A percentile compares a stretch with the other conserved stretches of the same genome.
Evolutionary conservation across 2,888 invertebrate genomes (phyloP).

Genomic region (Lasius platythorax): DNA sequence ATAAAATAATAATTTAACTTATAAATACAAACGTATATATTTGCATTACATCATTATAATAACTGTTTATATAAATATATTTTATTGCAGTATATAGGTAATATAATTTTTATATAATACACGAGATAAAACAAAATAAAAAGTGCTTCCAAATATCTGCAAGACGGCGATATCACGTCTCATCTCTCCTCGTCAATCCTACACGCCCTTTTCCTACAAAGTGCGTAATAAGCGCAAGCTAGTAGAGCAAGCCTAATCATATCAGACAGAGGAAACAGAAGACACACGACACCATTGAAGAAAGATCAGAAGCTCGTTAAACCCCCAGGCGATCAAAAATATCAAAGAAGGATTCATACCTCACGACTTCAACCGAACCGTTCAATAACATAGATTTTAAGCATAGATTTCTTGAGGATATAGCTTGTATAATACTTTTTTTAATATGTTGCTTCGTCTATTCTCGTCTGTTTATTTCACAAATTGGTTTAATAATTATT

Average conservation of each 20-base stretch:
- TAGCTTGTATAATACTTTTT: constrained; percentile 10
- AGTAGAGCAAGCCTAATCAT: constrained; percentile 72
- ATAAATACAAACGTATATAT: not conserved
- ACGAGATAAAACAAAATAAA: not conserved
- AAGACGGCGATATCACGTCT: not conserved
- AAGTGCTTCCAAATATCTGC: constrained; percentile 39
- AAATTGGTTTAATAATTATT: not conserved
- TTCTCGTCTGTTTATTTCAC: not conserved
- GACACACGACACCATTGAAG: constrained; percentile 70
- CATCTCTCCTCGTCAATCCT: constrained; percentile 25
- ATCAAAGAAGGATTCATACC: constrained; percentile 42
- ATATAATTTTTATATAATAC: not conserved
- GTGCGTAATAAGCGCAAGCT: constrained; percentile 72
- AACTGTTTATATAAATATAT: not conserved
- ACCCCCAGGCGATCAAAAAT: constrained; percentile 64
- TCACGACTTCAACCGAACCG: not conserved
- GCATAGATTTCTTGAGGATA: constrained; percentile 14
- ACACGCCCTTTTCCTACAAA: constrained; percentile 37
- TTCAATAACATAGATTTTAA: not conserved
- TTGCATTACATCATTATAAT: not conserved
- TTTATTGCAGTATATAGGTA: not conserved
- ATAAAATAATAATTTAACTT: not conserved
- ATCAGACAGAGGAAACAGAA: constrained; percentile 71
- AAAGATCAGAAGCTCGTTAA: constrained; percentile 68
- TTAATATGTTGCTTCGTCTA: not conserved